A percentile compares a stretch with the other conserved stretches of the same genome.
Conservation (phyloP, 2,113 vertebrate genomes). For the Cyphomyrus discorhynchus region DNA sequence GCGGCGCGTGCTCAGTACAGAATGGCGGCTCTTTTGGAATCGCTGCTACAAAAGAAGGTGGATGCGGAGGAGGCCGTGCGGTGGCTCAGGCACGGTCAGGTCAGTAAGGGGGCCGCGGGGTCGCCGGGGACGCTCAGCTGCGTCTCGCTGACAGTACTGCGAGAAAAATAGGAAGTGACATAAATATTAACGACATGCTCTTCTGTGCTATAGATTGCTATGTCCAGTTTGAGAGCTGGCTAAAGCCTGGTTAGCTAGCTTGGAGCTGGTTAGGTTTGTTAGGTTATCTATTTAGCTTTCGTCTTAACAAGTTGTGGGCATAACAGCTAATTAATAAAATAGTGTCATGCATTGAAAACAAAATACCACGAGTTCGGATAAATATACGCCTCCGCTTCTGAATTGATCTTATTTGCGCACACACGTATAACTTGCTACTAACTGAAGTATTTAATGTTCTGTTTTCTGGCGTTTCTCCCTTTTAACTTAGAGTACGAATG, state of each 20-base stretch:
- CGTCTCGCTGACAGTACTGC: accelerated
- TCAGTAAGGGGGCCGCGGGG: conserved; percentile 17
- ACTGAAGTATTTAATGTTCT: neutral
- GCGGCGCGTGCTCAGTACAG: conserved; percentile 42
- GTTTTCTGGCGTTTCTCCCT: neutral
- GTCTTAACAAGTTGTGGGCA: neutral
- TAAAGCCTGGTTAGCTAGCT: conserved; percentile 5
- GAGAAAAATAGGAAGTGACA: conserved; percentile 37
- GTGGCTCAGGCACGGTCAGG: conserved; percentile 61
- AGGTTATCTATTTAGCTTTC: neutral
- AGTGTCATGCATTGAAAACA: neutral
- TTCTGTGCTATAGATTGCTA: conserved; percentile 22
- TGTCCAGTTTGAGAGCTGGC: conserved; percentile 32
- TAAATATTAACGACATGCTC: neutral
- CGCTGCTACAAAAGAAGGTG: conserved; percentile 68
- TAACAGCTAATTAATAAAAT: neutral
- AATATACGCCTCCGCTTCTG: neutral
- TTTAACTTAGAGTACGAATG: neutral
- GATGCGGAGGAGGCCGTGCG: conserved; percentile 56
- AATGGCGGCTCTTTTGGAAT: conserved; percentile 94
- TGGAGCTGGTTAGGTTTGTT: neutral
- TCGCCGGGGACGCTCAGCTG: accelerated
- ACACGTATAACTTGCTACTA: neutral
- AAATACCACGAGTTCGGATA: neutral
- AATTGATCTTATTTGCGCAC: neutral